phyloP scores from a whole-genome alignment of 1,140 invertebrate species.

The Micrasema minimum region DNA sequence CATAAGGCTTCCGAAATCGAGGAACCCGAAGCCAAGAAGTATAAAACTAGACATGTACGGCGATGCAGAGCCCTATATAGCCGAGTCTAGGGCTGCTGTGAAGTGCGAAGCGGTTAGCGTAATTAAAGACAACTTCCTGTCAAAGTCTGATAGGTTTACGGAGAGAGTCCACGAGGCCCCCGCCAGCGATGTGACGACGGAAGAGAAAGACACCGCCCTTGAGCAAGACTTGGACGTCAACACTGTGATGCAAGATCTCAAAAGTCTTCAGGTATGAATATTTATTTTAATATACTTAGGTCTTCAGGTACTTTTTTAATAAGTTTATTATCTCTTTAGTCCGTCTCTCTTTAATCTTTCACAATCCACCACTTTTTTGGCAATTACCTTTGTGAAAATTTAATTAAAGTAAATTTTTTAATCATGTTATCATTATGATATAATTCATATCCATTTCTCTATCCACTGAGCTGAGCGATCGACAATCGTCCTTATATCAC shows the following conservation, averaged over 20 bases:
- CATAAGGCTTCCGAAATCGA: constrained; percentile 3
- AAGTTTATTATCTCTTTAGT: no score
- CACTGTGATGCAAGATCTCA: constrained; percentile 49
- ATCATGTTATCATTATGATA: no score
- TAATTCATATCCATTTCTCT: no score
- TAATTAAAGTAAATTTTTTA: no score
- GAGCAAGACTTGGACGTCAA: constrained; percentile 49
- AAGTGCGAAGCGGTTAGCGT: constrained; percentile 46
- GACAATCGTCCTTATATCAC: no score
- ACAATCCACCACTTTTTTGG: no score
- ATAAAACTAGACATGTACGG: constrained; percentile 23
- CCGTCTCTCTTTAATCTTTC: no score
- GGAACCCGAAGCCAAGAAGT: constrained; percentile 33
- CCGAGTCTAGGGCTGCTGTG: neutral
- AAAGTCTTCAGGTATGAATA: constrained; percentile 47
- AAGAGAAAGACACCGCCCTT: constrained; percentile 28
- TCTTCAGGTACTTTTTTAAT: no score
- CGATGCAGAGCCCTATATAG: constrained; percentile 9
- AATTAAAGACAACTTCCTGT: constrained; percentile 48
- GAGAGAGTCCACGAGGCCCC: constrained; percentile 7
- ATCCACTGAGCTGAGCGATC: no score
- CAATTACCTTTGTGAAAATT: no score
- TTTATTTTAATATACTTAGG: no score
- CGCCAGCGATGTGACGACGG: neutral
- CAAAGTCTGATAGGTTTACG: constrained; percentile 50